Evolutionary conservation across 1,140 invertebrate genomes (phyloP), one percentile per base, ranked within the genome.

Genomic region (Aphis craccivora): DNA sequence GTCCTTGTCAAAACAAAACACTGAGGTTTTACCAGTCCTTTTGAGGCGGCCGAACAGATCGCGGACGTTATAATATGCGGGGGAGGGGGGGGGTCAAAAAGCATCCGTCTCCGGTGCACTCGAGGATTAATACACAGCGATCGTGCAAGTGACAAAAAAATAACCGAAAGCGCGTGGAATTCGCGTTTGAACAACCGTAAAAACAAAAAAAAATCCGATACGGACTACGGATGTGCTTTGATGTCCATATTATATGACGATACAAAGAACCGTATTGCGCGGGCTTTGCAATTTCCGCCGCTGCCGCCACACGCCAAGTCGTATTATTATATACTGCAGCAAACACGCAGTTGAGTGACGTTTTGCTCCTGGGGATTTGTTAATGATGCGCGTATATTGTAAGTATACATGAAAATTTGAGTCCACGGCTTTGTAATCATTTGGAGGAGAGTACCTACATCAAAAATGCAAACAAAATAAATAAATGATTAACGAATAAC

Each of bases 1-100:
- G 45, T 92, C 18, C 76, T 83, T 53, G 91, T 84, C 91, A 40
- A 92, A 84, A 84, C 91, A 92, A 84, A 84, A 23, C 43, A 48
- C 45, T 43, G 45, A 76, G 45, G 43, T 40, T 40, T 35, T 4
- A 14, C 48, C 48, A n/a, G 88, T 55, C 25, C 88, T 89, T 89
- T 89, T 89, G 88, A 89, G 88, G 37, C 55, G 89, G 30, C 89
- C 25, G 25, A 45, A 35, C 22, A n/a, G 60, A 76, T 37, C 81
- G 81, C 86, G 43, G 60, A 22, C 40, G 40, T 18, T 35, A 2
- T 2, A 25, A 0, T 5, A 2, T 7, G 35, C 2, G 35, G 35
- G 35, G 4, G 22, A 6, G 91, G 22, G 14, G 91, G 91, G 2
- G 81, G 81, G 35, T 93, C 91, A 86, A 93, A 93, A 86, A 93